A percentile compares a stretch with the other conserved stretches of the same genome.
phyloP scores from a whole-genome alignment of 2,888 invertebrate species.

The Carcina quercana region DNA sequence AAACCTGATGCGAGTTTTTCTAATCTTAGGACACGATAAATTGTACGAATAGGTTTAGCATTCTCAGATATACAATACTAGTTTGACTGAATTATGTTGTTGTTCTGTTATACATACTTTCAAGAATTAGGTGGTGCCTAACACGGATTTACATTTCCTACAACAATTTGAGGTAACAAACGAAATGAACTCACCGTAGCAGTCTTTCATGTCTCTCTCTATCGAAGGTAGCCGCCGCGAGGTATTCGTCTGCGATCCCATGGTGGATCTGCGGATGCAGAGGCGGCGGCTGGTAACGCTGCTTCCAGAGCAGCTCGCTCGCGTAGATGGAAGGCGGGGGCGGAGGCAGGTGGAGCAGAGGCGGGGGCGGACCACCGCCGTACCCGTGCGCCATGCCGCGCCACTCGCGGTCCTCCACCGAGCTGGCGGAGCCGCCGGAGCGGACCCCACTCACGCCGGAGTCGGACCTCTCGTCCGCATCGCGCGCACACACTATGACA shows the following conservation, averaged over 20 bases:
- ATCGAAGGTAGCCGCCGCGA: constrained; percentile 72
- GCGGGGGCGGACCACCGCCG: constrained; percentile 79
- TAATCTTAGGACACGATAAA: no score
- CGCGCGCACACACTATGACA: constrained; percentile 77
- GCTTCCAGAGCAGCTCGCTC: constrained; percentile 76
- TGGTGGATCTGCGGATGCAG: constrained; percentile 69
- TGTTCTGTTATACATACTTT: no score
- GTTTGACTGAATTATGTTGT: no score
- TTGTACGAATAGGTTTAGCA: no score
- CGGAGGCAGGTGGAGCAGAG: constrained; percentile 61
- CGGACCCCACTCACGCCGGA: constrained; percentile 85
- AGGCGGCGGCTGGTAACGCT: constrained; percentile 73
- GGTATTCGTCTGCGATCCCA: constrained; percentile 67
- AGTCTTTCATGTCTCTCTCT: constrained; percentile 80
- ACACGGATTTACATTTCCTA: no score
- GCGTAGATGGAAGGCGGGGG: constrained; percentile 69
- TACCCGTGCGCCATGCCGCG: constrained; percentile 82
- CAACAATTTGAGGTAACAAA: no score
- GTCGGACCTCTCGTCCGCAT: constrained; percentile 76
- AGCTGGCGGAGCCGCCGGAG: constrained; percentile 82
- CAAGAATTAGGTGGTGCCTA: no score
- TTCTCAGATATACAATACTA: no score
- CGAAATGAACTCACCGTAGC: constrained; percentile 71
- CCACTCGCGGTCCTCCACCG: constrained; percentile 85
- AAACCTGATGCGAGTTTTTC: no score